phyloP scores from a whole-genome alignment of 2,888 invertebrate genomes.

The Microdon myrmicae region DNA sequence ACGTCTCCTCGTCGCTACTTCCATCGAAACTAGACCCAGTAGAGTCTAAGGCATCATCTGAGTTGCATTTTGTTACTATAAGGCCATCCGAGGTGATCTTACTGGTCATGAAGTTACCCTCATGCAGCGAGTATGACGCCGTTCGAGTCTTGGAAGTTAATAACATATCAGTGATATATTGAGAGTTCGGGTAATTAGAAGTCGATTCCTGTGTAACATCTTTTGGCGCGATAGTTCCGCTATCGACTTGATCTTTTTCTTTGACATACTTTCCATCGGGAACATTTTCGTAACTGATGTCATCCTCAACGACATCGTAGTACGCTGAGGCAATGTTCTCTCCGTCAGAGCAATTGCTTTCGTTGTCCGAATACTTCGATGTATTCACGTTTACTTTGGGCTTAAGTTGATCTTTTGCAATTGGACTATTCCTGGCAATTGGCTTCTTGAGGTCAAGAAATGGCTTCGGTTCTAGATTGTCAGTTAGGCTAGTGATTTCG shows the following conservation, averaged over 20 bases:
- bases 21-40: conserved; percentile 67
- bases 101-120: conserved; percentile 66
- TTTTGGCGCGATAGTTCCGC: conserved; percentile 16
- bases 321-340: conserved; percentile 68
- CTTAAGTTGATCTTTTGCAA: conserved; percentile 75
- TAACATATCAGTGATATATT: conserved; percentile 66
- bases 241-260: conserved; percentile 53
- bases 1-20: conserved; percentile 66
- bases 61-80: conserved; percentile 66
- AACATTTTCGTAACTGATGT: conserved; percentile 64
- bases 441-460: conserved; percentile 66
- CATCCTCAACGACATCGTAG: conserved; percentile 66
- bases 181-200: conserved; percentile 61
- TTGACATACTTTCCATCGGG: conserved; percentile 63
- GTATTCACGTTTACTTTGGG: conserved; percentile 71
- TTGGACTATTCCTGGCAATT: conserved; percentile 72
- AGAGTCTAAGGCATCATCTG: conserved; percentile 66
- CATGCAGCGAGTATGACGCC: conserved; percentile 65
- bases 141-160: conserved; percentile 65
- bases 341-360: conserved; percentile 72
- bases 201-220: conserved; percentile 30
- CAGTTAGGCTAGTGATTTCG: conserved; percentile 61
- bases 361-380: conserved; percentile 71
- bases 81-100: conserved; percentile 67
- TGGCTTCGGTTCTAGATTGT: conserved; percentile 61